phyloP scores from a whole-genome alignment of 2,888 invertebrate species.

The Euzophera pinguis region DNA sequence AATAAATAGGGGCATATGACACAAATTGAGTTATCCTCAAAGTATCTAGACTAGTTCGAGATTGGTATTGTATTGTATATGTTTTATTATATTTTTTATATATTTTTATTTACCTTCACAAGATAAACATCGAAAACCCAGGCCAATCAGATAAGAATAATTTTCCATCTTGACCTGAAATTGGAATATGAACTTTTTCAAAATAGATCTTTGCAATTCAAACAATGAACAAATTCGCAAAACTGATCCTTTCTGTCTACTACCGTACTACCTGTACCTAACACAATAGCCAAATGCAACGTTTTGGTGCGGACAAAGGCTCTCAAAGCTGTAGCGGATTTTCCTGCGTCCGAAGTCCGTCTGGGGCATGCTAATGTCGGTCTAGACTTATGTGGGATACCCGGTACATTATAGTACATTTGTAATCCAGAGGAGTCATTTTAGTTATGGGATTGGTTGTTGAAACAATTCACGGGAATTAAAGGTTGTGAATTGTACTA shows the following conservation, averaged over 20 bases:
- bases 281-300: background rate
- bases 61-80: too few species aligned
- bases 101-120: too few species aligned
- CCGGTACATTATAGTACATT: background rate
- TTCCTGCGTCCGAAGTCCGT: background rate
- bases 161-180: too few species aligned
- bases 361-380: background rate
- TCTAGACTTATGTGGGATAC: background rate
- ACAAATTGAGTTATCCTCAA: too few species aligned
- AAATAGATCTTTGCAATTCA: too few species aligned
- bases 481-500: background rate
- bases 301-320: background rate
- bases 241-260: background rate
- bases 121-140: too few species aligned
- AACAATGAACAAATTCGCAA: background rate
- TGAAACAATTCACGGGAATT: background rate
- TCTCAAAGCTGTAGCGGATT: slow-evolving; percentile 5
- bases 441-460: background rate
- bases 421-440: background rate
- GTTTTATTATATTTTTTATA: too few species aligned
- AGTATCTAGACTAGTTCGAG: too few species aligned
- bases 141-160: too few species aligned
- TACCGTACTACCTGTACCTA: too few species aligned
- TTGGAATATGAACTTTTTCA: too few species aligned
- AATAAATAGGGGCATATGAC: too few species aligned